Evolutionary conservation across 2,113 vertebrate genomes (phyloP), one percentile per base, ranked within the genome.

Genomic region (Seriola aureovittata): DNA sequence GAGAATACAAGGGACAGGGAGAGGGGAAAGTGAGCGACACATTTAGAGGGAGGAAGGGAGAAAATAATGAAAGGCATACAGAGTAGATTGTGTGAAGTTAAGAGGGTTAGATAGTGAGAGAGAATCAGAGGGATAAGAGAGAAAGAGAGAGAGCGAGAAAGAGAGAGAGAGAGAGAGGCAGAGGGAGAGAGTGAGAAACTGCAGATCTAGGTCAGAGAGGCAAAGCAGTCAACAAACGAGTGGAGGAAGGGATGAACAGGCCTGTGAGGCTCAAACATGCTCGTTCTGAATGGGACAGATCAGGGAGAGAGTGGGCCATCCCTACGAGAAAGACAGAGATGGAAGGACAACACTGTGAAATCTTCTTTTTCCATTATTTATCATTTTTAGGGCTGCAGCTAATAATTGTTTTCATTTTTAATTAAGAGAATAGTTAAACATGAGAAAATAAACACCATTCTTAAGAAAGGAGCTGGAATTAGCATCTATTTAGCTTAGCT

Each of bases 141-240:
- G 80, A 84, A 81, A 80, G 90, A 91, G 86, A 73, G 82, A 86
- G 80, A 68, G 82, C 71, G 62, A 44, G 82, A 57, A 80, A 80
- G 82, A 57, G 82, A 80, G 82, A 86, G 80, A 68, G 82, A 73
- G 62, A 44, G 66, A 48, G 66, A 58, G 68, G 34, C 70, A 40
- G 69, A 23, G 66, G 54, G 74, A n/a, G 74, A 29, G 81, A 50
- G 75, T 8, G 72, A 57, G 65, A 76, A 71, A 81, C 58, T 59
- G 68, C 65, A 81, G 90, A 94, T 94, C 86, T 94, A 89, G 93
- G 93, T 93, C 93, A 93, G 81, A 89, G 89, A 90, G 75, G 85
- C 76, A 87, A 58, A 71, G 69, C 85, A 83, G 86, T 69, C 82
- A 81, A 85, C 79, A 88, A 87, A 88, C 54, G 65, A 88, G 86